These are phyloP conservation scores for Morpho achilles DNA, from an alignment of 2,888 invertebrate species.

Conservation along the genomic window DNA sequence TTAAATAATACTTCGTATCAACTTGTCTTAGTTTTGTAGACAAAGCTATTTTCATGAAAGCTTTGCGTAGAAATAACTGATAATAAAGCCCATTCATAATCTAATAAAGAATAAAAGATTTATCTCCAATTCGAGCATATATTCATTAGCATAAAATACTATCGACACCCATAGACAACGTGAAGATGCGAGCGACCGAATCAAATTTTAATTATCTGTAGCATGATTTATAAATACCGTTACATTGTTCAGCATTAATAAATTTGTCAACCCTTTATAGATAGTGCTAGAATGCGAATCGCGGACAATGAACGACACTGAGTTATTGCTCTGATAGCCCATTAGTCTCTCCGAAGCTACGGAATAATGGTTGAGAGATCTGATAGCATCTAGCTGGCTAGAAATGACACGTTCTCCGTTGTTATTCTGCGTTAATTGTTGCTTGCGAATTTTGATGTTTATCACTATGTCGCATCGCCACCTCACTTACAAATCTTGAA, in stretches of 20 bases:
- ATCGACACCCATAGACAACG: slow-evolving; percentile 20
- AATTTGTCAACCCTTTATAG: slow-evolving; percentile 74
- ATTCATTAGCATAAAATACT: slow-evolving; percentile 4
- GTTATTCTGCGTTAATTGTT: slow-evolving; percentile 32
- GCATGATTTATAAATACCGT: slow-evolving; percentile 58
- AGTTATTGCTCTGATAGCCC: slow-evolving; percentile 67
- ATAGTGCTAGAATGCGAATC: slow-evolving; percentile 68
- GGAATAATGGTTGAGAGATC: slow-evolving; percentile 57
- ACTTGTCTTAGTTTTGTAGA: no score
- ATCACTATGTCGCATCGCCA: slow-evolving; percentile 24
- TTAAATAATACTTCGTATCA: no score
- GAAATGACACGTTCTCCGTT: slow-evolving; percentile 45
- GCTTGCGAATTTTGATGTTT: slow-evolving; percentile 30
- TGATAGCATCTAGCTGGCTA: slow-evolving; percentile 42
- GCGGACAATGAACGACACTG: slow-evolving; percentile 69
- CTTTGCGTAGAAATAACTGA: no score
- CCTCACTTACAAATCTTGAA: slow-evolving; percentile 4
- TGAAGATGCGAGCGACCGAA: slow-evolving; percentile 41
- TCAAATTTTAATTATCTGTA: slow-evolving; percentile 65
- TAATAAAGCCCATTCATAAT: no score
- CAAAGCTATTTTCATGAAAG: no score
- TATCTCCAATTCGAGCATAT: background rate
- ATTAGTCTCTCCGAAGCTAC: slow-evolving; percentile 71
- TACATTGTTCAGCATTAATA: slow-evolving; percentile 69
- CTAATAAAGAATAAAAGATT: no score